Percentiles rank a stretch among this genome's conserved stretches.
Evolutionary conservation across 2,797 vertebrate genomes (phyloP).

Genomic region (Takifugu ocellatus): DNA sequence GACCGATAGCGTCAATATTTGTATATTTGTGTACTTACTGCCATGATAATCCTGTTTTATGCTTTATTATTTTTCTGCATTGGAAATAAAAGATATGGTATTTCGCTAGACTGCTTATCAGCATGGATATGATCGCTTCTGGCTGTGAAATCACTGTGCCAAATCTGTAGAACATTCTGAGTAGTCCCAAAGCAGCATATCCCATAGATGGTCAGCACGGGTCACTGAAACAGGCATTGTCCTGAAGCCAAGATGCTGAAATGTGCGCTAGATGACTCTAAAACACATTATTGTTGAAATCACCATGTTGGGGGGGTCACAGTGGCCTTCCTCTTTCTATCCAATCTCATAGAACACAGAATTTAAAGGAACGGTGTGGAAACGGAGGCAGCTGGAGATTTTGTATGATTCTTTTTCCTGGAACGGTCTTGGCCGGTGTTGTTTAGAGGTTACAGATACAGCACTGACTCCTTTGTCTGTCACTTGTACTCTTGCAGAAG

Average conservation of each 20-base stretch:
- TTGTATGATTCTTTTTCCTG: conserved; percentile 2
- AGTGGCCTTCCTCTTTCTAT: conserved; percentile 8
- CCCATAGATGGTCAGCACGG: conserved; percentile 2
- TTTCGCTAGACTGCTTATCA: conserved; percentile 10
- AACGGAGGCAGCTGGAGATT: not conserved
- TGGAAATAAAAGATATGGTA: conserved; percentile 25
- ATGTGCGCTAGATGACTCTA: conserved; percentile 24
- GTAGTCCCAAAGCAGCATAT: conserved; percentile 2
- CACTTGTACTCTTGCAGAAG: conserved; percentile 69
- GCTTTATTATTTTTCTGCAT: conserved; percentile 35
- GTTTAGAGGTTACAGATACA: conserved; percentile 12
- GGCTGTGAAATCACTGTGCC: not conserved
- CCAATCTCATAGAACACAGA: conserved; percentile 9
- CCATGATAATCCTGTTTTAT: conserved; percentile 49
- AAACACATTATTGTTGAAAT: conserved; percentile 36
- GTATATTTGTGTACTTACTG: conserved; percentile 37
- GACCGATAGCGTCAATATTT: conserved; percentile 45
- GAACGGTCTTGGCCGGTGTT: not conserved
- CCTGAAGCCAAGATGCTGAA: conserved; percentile 23
- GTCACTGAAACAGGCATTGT: conserved; percentile 26
- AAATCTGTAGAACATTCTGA: not conserved
- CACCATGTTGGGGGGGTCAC: conserved; percentile 34
- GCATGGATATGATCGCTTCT: not conserved
- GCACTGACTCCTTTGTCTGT: conserved; percentile 32
- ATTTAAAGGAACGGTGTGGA: conserved; percentile 12